Conservation (phyloP, 2,797 vertebrate genomes). For the Pseudochromis fuscus region DNA sequence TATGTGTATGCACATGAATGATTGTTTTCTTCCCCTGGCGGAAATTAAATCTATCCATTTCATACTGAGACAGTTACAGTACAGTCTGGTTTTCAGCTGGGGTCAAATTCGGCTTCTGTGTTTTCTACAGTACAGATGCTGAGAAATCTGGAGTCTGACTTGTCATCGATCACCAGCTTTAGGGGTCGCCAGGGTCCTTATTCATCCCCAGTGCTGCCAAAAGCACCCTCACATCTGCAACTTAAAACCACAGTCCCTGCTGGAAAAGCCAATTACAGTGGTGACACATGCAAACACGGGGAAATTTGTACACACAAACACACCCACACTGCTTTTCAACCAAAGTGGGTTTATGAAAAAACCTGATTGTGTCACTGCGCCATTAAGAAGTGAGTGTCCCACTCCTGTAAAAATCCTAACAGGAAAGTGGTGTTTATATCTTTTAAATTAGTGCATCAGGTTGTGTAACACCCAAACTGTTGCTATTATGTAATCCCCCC, state of each 20-base stretch:
- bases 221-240: slow-evolving; percentile 59
- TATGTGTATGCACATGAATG: slow-evolving; percentile 20
- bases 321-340: background rate
- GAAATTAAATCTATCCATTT: slow-evolving; percentile 28
- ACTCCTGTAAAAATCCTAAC: background rate
- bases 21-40: background rate
- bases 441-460: slow-evolving; percentile 37
- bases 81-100: slow-evolving; percentile 6
- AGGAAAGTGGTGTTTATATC: slow-evolving; percentile 9
- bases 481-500: slow-evolving; percentile 38
- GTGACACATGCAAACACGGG: slow-evolving; percentile 20
- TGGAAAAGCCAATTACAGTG: too few species aligned
- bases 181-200: slow-evolving; percentile 41
- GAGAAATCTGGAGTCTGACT: slow-evolving; percentile 10
- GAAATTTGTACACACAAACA: slow-evolving; percentile 4
- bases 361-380: background rate
- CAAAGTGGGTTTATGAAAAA: background rate
- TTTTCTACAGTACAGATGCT: slow-evolving; percentile 1
- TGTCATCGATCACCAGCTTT: slow-evolving; percentile 67
- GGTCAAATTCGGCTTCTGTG: slow-evolving; percentile 16
- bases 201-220: slow-evolving; percentile 41
- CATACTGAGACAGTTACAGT: slow-evolving; percentile 1
- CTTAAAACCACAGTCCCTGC: slow-evolving; percentile 39
- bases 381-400: slow-evolving; percentile 13
- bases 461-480: slow-evolving; percentile 49